Evolutionary conservation across 2,113 vertebrate genomes (phyloP), one percentile per base, ranked within the genome.

Genomic region (Oreocharis arfaki): DNA sequence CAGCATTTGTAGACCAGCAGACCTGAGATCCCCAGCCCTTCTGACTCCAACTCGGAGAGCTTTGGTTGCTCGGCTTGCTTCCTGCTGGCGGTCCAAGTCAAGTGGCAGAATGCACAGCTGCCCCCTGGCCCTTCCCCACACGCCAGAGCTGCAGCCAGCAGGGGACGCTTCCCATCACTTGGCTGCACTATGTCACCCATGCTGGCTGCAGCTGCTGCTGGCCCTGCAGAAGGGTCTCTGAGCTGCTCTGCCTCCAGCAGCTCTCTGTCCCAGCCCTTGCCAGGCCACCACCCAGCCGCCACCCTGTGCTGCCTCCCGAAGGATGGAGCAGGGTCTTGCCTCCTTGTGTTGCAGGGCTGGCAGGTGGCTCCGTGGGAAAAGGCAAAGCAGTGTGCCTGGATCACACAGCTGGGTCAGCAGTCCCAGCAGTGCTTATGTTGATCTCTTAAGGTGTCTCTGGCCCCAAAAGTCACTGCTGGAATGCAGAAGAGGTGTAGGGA

Each of bases 81-180:
- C 33, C 44, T 82, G 70, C 6, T 53, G 22, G 30, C 1, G 3
- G 63, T 80, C 52, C 17, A 33, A 73, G 27, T 60, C 19, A 49
- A 27, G n/a, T 47, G 28, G 33, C 23, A 63, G 13, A 78, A 87
- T 10, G 17, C 46, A 7, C 16, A 27, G 52, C 19, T n/a, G 21
- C 4, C 35, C 12, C 20, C 21, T 41, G 26, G 28, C 22, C 17
- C 46, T 56, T 57, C 24, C 17, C 8, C 32, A 61, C 77, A 80
- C 44, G 64, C 56, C 52, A 52, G 87, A 84, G 74, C 65, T 78
- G 61, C 87, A 83, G 75, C 88, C 94, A 93, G 90, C 67, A 92
- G 92, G 67, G 90, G 96, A 93, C 79, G 88, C 85, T 94, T 94
- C 79, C 85, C 0, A 3, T 76, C 78, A 73, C 82, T 93, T 93